Base-by-base conservation (phyloP, 2,797 vertebrate genomes). In the Muscicapa comitata region DNA sequence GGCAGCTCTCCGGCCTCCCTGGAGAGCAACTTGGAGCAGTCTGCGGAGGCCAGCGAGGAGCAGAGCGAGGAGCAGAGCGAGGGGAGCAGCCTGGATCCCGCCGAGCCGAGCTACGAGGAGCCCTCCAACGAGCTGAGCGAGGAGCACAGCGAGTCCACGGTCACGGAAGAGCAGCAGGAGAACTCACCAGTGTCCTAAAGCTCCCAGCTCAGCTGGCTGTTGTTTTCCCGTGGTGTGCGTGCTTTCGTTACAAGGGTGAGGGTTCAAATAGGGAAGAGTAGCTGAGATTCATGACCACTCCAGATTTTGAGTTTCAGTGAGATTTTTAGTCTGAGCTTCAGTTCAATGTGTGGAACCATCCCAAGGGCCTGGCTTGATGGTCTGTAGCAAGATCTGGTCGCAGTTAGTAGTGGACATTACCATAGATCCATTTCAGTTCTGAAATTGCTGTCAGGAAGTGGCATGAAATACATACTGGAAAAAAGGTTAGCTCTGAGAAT, bases 21-120 rank as follows among this genome's bases (percentile, higher is more conserved):
- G 93, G 98, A 98, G 94, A 97, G 96, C 65, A 97, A 95, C 77
- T 35, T 97, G 86, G 98, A 98, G 82, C 98, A 97, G 88, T 94
- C 95, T 5, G 71, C 24, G 0, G 97, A 97, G 85, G 94, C 88
- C 31, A 96, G 95, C 0, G 98, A 98, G 31, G 97, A 97, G 77
- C 97, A 96, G 11, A 97, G 93, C 0, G 97, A 98, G 96, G 98
- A 97, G 78, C 97, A 97, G 26, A 98, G 97, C 0, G 98, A 98
- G 68, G 97, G 71, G 11, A 97, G 96, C 89, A 97, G 97, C 17
- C 97, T 98, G 66, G 98, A 97, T 66, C 97, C 97, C 0, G 53
- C 96, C 0, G 97, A 97, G 84, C 94, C 97, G 0, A 74, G 92
- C 58, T 91, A 79, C 1, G 97, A 97, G 82, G 98, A 97, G 86